Evolutionary conservation across 1,140 invertebrate genomes (phyloP).

Genomic region (Musca vetustissima): DNA sequence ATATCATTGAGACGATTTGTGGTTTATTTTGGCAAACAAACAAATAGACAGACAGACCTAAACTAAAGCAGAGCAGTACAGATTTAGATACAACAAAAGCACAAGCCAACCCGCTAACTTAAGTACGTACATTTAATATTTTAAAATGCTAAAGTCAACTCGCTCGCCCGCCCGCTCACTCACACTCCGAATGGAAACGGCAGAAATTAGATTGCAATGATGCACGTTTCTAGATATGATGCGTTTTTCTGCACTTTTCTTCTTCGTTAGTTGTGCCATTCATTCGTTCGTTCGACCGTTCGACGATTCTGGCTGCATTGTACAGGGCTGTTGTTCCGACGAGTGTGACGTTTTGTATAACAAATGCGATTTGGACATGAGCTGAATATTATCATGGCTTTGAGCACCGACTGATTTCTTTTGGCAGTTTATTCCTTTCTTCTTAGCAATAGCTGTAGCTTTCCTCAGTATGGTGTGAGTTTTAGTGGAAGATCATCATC

Average conservation of each 20-base stretch:
- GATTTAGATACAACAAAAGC: no score
- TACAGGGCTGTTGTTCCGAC: no score
- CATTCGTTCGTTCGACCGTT: neutral
- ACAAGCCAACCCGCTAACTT: no score
- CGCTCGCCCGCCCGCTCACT: no score
- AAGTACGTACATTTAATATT: constrained; percentile 5
- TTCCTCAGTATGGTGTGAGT: neutral
- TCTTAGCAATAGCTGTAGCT: neutral
- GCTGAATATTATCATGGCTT: constrained; percentile 7
- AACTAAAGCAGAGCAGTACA: no score
- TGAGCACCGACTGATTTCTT: no score
- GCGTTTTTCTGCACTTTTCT: constrained; percentile 14
- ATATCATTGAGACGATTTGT: no score
- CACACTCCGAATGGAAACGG: no score
- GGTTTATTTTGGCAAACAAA: no score
- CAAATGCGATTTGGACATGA: constrained; percentile 17
- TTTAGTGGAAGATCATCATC: no score
- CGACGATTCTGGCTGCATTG: no score
- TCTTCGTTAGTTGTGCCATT: neutral
- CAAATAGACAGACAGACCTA: no score
- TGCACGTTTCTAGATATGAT: constrained; percentile 21
- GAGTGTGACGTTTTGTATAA: constrained; percentile 19
- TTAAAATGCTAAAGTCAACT: constrained; percentile 19
- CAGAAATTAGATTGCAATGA: constrained; percentile 23
- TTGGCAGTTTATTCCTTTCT: neutral